Evolutionary conservation across 2,113 vertebrate genomes (phyloP), one percentile per base, ranked within the genome.

Genomic region (Grammomys surdaster): DNA sequence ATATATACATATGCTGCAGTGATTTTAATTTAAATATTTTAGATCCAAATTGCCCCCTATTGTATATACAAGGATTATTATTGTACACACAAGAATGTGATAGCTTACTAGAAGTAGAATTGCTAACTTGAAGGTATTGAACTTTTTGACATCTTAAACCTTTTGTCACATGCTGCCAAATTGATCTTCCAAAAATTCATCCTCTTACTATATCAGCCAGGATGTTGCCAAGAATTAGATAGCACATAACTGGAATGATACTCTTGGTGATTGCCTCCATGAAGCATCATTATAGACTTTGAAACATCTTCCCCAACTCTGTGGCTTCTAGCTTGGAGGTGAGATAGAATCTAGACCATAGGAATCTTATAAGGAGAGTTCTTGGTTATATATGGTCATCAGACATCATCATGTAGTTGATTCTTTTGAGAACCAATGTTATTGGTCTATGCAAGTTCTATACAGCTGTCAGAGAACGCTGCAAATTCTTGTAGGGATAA

Each of bases 151-250:
- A 48, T 91, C 93, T 92, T 96, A 58, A 95, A 93, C n/a, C 65
- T 90, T 96, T 95, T 90, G 86, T 92, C 90, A 89, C 33, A 76
- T 54, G 56, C 63, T 90, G 51, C 51, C 28, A 89, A 89, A 91
- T 1, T 85, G 63, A 89, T 94, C 60, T 88, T 75, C 40, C 43
- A 91, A 91, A 94, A 92, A 87, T 72, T 72, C 58, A 82, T 86
- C 81, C 76, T 92, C 56, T 93, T 40, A 58, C 33, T 16, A 24
- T 89, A 51, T 92, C 36, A 96, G 20, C 17, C 78, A 92, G 40
- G 63, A 70, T 91, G 93, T 92, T 91, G 87, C 89, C 78, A 90
- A 88, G 63, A 93, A 26, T n/a, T 95, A 85, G 73, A 92, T 17
- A 56, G 82, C 43, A 95, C 33, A 88, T 90, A 43, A 88, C 80